Evolutionary conservation across 1,140 invertebrate genomes (phyloP).

Genomic region (Neotoxoptera formosana): DNA sequence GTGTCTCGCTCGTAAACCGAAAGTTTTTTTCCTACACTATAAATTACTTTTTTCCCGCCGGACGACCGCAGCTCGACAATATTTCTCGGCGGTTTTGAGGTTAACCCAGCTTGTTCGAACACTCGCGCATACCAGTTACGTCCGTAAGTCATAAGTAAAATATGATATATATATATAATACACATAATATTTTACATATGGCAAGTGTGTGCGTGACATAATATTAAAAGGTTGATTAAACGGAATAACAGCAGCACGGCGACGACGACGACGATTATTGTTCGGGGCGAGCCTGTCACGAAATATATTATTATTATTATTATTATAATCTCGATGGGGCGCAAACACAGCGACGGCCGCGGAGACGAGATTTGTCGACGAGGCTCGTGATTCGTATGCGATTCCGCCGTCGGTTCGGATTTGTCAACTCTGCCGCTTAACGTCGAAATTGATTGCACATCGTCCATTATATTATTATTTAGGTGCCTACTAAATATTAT

Average conservation of each 20-base stretch:
- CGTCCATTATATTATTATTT: neutral
- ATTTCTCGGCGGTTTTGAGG: neutral
- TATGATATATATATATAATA: too few relatives aligned
- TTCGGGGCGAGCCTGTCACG: neutral
- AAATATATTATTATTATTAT: neutral
- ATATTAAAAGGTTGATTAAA: constrained; percentile 41
- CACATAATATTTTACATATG: neutral
- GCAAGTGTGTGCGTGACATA: neutral
- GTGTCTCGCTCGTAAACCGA: neutral
- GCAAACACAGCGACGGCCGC: neutral
- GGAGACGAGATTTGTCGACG: neutral
- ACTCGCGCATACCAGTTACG: neutral
- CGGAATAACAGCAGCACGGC: neutral
- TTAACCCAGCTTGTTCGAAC: neutral
- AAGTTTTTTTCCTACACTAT: neutral
- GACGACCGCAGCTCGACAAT: neutral
- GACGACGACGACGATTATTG: neutral
- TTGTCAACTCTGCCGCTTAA: neutral
- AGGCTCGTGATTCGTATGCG: neutral
- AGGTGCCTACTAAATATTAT: too few relatives aligned
- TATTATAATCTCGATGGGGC: neutral
- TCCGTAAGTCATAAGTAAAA: neutral
- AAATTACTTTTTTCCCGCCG: neutral
- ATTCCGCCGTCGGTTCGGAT: neutral
- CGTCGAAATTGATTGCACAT: neutral